A percentile compares a stretch with the other conserved stretches of the same genome.
These are phyloP conservation scores for Leptopilina myrica DNA, from an alignment of 2,888 invertebrate genomes.

Conservation along the genomic window DNA sequence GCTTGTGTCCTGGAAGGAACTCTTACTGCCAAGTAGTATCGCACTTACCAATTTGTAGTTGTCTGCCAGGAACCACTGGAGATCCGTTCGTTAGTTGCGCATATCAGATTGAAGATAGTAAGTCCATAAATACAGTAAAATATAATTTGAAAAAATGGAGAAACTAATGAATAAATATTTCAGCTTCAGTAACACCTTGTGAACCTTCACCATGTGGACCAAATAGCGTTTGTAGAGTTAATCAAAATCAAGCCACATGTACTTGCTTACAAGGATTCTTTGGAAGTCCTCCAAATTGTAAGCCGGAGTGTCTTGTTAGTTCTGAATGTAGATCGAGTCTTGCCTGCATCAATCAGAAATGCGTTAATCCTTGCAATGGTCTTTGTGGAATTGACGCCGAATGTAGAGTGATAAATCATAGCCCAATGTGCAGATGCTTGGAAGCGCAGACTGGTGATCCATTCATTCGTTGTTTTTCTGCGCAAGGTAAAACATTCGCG, in stretches of 20 bases:
- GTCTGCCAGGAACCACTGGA: constrained; percentile 82
- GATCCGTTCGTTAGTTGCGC: constrained; percentile 82
- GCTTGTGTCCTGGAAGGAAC: constrained; percentile 84
- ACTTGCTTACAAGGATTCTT: constrained; percentile 76
- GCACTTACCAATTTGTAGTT: constrained; percentile 86
- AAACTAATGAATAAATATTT: constrained; percentile 36
- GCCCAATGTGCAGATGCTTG: constrained; percentile 77
- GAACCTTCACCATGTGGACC: constrained; percentile 90
- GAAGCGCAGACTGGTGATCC: constrained; percentile 78
- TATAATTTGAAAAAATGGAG: constrained; percentile 2
- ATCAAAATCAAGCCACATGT: constrained; percentile 83
- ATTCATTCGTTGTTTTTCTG: constrained; percentile 74
- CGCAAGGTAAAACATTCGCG: constrained; percentile 73
- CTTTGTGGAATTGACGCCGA: constrained; percentile 77
- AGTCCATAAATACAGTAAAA: constrained; percentile 73
- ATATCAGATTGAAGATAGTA: constrained; percentile 81
- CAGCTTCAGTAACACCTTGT: constrained; percentile 82
- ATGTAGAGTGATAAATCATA: constrained; percentile 78
- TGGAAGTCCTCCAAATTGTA: constrained; percentile 75
- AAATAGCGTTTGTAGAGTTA: constrained; percentile 87
- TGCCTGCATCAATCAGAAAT: constrained; percentile 78
- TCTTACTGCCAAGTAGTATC: constrained; percentile 87
- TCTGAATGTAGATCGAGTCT: constrained; percentile 76
- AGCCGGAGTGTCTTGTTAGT: constrained; percentile 76
- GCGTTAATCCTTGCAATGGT: constrained; percentile 78